Evolutionary conservation across 64 coral and sea anemone genomes (phyloP).

Genomic region (Porites australiensis): DNA sequence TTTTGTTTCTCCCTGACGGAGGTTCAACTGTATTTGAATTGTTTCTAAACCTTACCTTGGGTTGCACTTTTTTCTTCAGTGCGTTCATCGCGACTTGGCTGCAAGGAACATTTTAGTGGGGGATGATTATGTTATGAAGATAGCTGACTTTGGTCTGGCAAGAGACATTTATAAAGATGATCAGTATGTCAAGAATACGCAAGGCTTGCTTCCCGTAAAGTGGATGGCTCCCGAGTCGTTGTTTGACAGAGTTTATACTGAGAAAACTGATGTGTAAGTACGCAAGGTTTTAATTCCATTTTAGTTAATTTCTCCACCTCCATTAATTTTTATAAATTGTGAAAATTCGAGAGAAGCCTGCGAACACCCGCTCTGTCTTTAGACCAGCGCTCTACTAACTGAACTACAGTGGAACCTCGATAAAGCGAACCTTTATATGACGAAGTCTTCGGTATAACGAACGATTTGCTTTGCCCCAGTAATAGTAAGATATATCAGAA

Average conservation of each 20-base stretch:
- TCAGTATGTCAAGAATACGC: slow-evolving; percentile 66
- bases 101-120: slow-evolving; percentile 78
- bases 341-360: too few relatives aligned
- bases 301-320: not conserved
- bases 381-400: too few relatives aligned
- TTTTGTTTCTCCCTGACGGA: too few relatives aligned
- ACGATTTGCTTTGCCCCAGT: too few relatives aligned
- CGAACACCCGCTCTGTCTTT: too few relatives aligned
- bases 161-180: slow-evolving; percentile 76
- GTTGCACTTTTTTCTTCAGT: slow-evolving; percentile 13
- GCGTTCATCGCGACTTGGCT: slow-evolving; percentile 79
- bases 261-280: slow-evolving; percentile 84
- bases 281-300: not conserved
- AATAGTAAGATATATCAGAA: too few relatives aligned
- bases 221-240: slow-evolving; percentile 88
- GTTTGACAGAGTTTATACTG: slow-evolving; percentile 75
- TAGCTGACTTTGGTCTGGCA: slow-evolving; percentile 81
- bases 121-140: slow-evolving; percentile 77
- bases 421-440: too few relatives aligned
- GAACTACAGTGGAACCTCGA: too few relatives aligned
- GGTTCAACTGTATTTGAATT: too few relatives aligned
- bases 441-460: too few relatives aligned
- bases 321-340: too few relatives aligned
- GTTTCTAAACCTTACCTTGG: too few relatives aligned
- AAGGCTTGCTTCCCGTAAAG: slow-evolving; percentile 74